Evolutionary conservation across 2,113 vertebrate species (phyloP), one percentile per base, ranked within the genome.

Genomic region (Pollachius pollachius): DNA sequence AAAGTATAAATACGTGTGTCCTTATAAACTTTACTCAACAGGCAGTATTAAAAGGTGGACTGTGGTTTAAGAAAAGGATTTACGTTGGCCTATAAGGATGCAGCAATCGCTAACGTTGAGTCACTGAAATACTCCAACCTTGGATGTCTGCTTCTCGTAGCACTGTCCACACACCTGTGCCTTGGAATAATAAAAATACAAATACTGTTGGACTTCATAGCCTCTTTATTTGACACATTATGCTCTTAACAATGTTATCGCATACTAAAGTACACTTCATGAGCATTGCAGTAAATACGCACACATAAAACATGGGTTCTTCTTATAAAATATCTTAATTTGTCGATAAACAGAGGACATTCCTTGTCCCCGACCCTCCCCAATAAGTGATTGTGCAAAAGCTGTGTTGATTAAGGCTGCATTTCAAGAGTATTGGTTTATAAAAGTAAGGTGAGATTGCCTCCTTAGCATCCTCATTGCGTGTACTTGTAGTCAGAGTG

Each of bases 81-180:
- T 48, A 9, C 41, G 64, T 62, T 79, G 79, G 72, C 48, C 68
- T 77, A 74, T 67, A 77, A 84, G 86, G 71, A 85, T 81, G 85
- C 85, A 87, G 85, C 79, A 73, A 76, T 67, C 75, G 74, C 75
- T 72, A 71, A 68, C 52, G 59, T 69, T 70, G 68, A 67, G 65
- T 85, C 76, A 81, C 9, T 48, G 77, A 71, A 75, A 63, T 75
- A 77, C 68, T 86, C 78, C 83, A 81, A 83, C 72, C 70, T 75
- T 76, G 85, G 91, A 90, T 92, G 91, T 91, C 87, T 80, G 82
- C 91, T 80, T 80, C 72, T 82, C 83, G 68, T 74, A 81, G 82
- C 81, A 79, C 87, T 87, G 84, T 83, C 84, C 91, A 88, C 85
- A 88, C 87, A 89, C 89, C 82, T 91, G 91, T 93, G 91, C 91